A percentile compares a stretch with the other conserved stretches of the same genome.
phyloP scores from a whole-genome alignment of 2,113 vertebrate species.

The Cyprinus carpio region DNA sequence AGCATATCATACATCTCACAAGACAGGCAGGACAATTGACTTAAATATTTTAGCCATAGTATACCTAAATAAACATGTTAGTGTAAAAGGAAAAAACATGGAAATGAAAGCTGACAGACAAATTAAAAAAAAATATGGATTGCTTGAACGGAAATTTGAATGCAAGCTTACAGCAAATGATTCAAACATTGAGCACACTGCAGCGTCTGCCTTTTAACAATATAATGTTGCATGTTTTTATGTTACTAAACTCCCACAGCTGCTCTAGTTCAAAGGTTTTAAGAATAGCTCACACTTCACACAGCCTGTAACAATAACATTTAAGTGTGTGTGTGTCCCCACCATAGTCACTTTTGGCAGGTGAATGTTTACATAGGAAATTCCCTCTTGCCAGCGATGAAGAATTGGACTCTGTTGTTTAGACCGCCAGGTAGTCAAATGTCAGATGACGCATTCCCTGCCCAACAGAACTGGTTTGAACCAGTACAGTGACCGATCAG shows the following conservation, averaged over 20 bases:
- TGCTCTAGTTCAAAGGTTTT: background rate
- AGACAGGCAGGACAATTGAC: conserved; percentile 62
- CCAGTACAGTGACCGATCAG: conserved; percentile 56
- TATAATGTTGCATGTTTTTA: background rate
- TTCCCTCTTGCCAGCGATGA: conserved; percentile 17
- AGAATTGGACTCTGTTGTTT: background rate
- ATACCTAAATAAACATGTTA: conserved; percentile 60
- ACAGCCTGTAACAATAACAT: background rate
- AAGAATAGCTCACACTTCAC: conserved; percentile 12
- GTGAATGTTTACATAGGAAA: conserved; percentile 55
- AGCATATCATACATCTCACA: conserved; percentile 53
- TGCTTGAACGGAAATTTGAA: background rate
- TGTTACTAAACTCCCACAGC: conserved; percentile 5
- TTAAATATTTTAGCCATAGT: conserved; percentile 63
- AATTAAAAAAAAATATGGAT: background rate
- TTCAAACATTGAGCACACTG: background rate
- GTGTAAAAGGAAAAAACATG: conserved; percentile 52
- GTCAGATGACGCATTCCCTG: conserved; percentile 60
- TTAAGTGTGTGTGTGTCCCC: background rate
- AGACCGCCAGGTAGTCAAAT: conserved; percentile 54
- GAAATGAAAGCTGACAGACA: conserved; percentile 43
- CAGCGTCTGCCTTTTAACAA: background rate
- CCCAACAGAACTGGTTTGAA: conserved; percentile 69
- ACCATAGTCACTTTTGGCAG: conserved; percentile 6
- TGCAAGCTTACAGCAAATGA: background rate